phyloP scores from a whole-genome alignment of 2,888 invertebrate species.

The Mythimna impura region DNA sequence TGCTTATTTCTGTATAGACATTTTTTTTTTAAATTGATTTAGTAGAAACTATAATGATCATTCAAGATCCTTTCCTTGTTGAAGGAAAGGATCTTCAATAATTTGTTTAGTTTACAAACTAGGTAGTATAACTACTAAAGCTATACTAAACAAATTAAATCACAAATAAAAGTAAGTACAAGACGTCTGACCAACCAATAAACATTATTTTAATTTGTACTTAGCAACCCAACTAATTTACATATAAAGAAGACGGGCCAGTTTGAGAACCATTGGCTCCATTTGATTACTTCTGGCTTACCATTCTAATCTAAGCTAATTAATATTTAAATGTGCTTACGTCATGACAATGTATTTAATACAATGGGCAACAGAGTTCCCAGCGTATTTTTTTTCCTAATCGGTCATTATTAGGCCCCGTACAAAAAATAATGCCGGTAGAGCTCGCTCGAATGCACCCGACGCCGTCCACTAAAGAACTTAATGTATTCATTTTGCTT shows the following conservation, averaged over 20 bases:
- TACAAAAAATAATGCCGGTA: slow-evolving; percentile 79
- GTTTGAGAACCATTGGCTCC: slow-evolving; percentile 53
- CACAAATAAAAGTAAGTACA: slow-evolving; percentile 15
- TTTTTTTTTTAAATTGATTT: no score
- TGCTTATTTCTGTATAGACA: no score
- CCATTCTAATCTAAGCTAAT: slow-evolving; percentile 79
- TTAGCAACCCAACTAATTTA: slow-evolving; percentile 45
- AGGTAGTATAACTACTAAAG: background rate
- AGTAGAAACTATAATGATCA: background rate
- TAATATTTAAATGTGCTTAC: slow-evolving; percentile 84
- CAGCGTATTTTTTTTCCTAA: slow-evolving; percentile 81
- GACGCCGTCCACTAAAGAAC: slow-evolving; percentile 81
- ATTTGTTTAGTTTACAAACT: background rate
- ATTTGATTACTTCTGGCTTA: slow-evolving; percentile 63
- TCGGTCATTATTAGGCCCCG: slow-evolving; percentile 84
- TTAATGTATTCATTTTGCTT: slow-evolving; percentile 89
- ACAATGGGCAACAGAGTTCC: slow-evolving; percentile 79
- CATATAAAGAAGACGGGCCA: slow-evolving; percentile 56
- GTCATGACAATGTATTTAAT: slow-evolving; percentile 84
- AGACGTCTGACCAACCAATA: slow-evolving; percentile 25
- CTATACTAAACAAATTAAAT: slow-evolving; percentile 25
- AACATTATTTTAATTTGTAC: slow-evolving; percentile 46
- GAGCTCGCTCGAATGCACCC: slow-evolving; percentile 80
- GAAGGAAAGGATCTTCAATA: no score
- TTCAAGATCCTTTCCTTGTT: background rate